A percentile compares a stretch with the other conserved stretches of the same genome.
phyloP scores from a whole-genome alignment of 2,888 invertebrate species.

The Invenusta paracnida region DNA sequence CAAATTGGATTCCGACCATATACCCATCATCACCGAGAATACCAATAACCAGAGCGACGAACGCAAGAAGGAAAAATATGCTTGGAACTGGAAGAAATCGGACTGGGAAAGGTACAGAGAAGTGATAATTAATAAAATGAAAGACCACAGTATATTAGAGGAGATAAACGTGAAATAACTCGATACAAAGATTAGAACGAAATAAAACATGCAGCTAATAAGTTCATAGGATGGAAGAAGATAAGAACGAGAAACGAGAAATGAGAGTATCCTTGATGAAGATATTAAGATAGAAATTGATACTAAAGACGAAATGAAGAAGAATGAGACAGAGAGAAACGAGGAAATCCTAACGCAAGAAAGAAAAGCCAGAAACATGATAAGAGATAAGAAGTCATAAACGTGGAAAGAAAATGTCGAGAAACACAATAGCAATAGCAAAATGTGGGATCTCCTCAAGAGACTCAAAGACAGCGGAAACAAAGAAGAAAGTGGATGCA shows the following conservation, averaged over 20 bases:
- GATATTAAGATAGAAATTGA: neutral
- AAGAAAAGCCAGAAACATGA: no score
- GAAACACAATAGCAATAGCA: no score
- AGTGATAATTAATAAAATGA: neutral
- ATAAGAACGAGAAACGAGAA: neutral
- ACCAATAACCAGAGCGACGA: neutral
- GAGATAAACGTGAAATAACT: no score
- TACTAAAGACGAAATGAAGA: neutral
- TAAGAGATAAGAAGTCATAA: no score
- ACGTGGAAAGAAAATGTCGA: no score
- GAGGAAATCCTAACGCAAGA: no score
- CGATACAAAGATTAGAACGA: neutral
- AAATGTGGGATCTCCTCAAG: no score
- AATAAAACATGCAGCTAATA: neutral
- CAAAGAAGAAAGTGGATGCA: no score
- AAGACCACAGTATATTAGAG: no score
- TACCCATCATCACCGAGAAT: neutral
- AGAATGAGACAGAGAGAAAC: neutral
- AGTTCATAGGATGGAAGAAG: neutral
- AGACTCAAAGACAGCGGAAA: no score
- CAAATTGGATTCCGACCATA: neutral
- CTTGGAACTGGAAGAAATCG: neutral
- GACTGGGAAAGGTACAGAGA: neutral
- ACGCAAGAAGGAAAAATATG: neutral
- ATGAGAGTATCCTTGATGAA: neutral